phyloP scores from a whole-genome alignment of 2,888 invertebrate species.

The Nephrotoma appendiculata region DNA sequence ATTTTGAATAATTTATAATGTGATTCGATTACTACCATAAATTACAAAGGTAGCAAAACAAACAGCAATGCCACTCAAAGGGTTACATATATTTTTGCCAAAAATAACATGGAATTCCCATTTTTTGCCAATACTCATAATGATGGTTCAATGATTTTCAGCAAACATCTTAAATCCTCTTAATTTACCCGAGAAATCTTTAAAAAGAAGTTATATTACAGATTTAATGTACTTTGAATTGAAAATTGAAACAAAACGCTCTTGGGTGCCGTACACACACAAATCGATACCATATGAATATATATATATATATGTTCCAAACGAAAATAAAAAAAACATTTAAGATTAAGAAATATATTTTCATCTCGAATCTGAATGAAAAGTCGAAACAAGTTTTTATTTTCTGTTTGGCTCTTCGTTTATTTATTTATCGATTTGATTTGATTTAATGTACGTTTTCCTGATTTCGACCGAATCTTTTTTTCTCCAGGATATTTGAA shows the following conservation, averaged over 20 bases:
- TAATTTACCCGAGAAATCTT: not conserved
- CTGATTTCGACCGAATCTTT: not conserved
- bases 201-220: not conserved
- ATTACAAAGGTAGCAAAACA: no score
- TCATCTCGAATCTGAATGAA: not conserved
- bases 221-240: not conserved
- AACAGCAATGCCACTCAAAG: not conserved
- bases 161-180: not conserved
- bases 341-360: not conserved
- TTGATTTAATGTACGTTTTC: not conserved
- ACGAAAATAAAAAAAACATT: not conserved
- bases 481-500: not conserved
- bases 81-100: not conserved
- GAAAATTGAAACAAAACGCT: conserved; percentile 1
- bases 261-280: conserved; percentile 1
- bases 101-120: not conserved
- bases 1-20: no score
- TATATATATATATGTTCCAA: not conserved
- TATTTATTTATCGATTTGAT: not conserved
- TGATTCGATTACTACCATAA: no score
- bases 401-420: not conserved
- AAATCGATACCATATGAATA: not conserved
- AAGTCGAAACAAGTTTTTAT: not conserved
- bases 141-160: not conserved
- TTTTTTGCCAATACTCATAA: not conserved